Evolutionary conservation across 37 sponge, comb jelly and placozoan species (phyloP).

Genomic region (Ianthella basta): DNA sequence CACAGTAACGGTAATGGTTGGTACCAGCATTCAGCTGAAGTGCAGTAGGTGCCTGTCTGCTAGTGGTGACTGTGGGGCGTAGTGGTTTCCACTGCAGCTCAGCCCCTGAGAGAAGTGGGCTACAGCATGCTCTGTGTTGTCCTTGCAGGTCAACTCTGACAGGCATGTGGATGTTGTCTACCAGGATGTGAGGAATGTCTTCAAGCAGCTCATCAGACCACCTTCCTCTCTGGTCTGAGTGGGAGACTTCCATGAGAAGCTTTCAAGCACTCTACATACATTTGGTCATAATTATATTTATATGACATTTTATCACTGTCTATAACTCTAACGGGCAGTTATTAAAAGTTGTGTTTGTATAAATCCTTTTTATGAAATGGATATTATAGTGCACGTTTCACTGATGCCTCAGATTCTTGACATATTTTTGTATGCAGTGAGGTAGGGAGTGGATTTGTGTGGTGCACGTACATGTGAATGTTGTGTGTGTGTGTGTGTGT

Average conservation of each 20-base stretch:
- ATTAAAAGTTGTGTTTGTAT: background rate
- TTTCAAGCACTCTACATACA: background rate
- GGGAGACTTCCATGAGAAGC: background rate
- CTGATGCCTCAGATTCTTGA: too few species aligned
- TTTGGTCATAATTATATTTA: too few species aligned
- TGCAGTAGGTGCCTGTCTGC: too few species aligned
- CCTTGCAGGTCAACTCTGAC: slow-evolving; percentile 39
- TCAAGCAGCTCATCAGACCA: slow-evolving; percentile 28
- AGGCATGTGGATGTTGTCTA: slow-evolving; percentile 58
- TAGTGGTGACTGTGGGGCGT: too few species aligned
- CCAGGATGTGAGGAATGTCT: slow-evolving; percentile 34
- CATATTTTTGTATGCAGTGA: too few species aligned
- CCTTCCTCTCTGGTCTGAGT: slow-evolving; percentile 8
- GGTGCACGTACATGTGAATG: too few species aligned
- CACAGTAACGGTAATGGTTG: too few species aligned
- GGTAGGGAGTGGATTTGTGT: too few species aligned
- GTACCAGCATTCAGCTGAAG: too few species aligned
- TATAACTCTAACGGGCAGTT: background rate
- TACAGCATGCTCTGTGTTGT: background rate
- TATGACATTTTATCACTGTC: background rate
- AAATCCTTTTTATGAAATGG: slow-evolving; percentile 4
- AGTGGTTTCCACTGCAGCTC: too few species aligned
- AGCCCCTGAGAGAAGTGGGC: too few species aligned
- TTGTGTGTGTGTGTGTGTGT: too few species aligned
- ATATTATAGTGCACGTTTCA: background rate